Evolutionary conservation across 2,888 invertebrate species (phyloP).

Genomic region (Sipunculus nudus): DNA sequence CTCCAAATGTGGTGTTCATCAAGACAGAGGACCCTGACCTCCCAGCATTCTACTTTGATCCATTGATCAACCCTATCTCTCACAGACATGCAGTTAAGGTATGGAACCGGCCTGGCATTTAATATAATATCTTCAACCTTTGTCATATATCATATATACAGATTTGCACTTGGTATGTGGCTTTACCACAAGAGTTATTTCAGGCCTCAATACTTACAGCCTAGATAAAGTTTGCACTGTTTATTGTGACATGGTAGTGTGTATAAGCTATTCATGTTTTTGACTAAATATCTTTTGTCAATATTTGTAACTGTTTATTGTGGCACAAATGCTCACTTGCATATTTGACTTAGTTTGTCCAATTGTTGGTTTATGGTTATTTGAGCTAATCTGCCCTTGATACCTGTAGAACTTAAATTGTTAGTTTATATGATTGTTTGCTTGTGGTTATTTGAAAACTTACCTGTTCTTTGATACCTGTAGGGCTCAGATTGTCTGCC

Average conservation of each 20-base stretch:
- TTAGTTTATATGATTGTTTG: not conserved
- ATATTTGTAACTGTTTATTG: too few relatives aligned
- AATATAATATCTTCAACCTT: too few relatives aligned
- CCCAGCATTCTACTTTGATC: conserved; percentile 99
- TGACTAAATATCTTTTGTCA: too few relatives aligned
- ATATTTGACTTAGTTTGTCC: too few relatives aligned
- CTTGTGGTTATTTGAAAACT: not conserved
- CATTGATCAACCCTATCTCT: conserved; percentile 98
- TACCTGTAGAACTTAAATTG: too few relatives aligned
- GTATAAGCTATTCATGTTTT: too few relatives aligned
- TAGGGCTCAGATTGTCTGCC: conserved; percentile 83
- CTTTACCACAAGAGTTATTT: too few relatives aligned
- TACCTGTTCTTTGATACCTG: conserved; percentile 28
- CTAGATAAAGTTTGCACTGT: too few relatives aligned
- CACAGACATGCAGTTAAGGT: conserved; percentile 71
- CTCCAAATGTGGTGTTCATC: conserved; percentile 98
- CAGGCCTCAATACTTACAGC: too few relatives aligned
- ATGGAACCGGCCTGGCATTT: conserved; percentile 11
- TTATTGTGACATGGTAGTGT: too few relatives aligned
- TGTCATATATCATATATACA: not conserved
- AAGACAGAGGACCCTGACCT: conserved; percentile 99
- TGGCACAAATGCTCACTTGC: too few relatives aligned
- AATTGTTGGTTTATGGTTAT: not conserved
- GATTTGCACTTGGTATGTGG: too few relatives aligned
- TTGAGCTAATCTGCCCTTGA: not conserved